Evolutionary conservation across 2,113 vertebrate species (phyloP).

Genomic region (Phainopepla nitens): DNA sequence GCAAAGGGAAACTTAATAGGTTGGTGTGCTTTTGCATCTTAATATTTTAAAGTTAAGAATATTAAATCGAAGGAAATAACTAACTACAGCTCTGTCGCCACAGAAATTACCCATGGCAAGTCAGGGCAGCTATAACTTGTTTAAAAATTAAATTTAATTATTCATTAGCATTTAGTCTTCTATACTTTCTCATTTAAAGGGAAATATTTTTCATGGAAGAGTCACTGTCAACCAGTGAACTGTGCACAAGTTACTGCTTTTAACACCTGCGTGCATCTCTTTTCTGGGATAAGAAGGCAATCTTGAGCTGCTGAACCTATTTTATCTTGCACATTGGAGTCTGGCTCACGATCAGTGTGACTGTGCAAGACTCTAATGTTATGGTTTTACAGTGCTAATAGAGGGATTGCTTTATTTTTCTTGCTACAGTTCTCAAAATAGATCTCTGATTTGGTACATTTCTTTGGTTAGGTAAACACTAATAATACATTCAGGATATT

Average conservation of each 20-base stretch:
- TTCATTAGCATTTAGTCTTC: background rate
- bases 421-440: background rate
- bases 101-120: background rate
- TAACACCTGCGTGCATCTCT: background rate
- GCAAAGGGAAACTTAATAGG: slow-evolving; percentile 90
- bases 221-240: background rate
- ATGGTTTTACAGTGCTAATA: background rate
- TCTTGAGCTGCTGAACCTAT: background rate
- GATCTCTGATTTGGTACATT: background rate
- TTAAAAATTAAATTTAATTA: background rate
- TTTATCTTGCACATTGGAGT: background rate
- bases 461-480: background rate
- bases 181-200: background rate
- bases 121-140: background rate
- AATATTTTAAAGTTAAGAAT: background rate
- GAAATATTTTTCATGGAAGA: background rate
- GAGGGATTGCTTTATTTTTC: background rate
- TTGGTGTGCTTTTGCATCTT: slow-evolving; percentile 48
- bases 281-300: background rate
- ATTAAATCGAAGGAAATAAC: background rate
- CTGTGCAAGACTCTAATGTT: background rate
- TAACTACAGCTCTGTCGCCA: background rate
- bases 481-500: background rate
- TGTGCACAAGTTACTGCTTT: background rate
- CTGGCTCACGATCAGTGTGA: background rate